A percentile compares a stretch with the other conserved stretches of the same genome.
phyloP scores from a whole-genome alignment of 2,888 invertebrate species.

The Prenolepis imparis region DNA sequence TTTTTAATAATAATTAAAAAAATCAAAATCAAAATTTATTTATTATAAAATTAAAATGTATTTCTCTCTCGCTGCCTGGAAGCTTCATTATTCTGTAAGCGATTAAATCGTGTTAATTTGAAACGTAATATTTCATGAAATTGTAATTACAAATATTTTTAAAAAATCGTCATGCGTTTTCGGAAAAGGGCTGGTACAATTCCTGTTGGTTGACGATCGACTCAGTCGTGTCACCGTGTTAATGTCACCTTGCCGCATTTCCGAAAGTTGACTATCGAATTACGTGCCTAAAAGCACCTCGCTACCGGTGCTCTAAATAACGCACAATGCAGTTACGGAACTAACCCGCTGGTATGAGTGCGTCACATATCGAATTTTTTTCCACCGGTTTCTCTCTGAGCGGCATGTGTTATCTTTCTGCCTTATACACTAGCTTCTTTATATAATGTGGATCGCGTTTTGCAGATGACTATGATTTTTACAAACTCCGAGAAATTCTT shows the following conservation, averaged over 20 bases:
- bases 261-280: constrained; percentile 79
- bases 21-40: constrained; percentile 2
- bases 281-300: constrained; percentile 79
- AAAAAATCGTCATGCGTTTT: constrained; percentile 1
- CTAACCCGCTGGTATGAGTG: constrained; percentile 71
- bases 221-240: constrained; percentile 51
- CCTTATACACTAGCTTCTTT: constrained; percentile 12
- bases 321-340: constrained; percentile 77
- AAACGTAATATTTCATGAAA: not conserved
- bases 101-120: not conserved
- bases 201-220: constrained; percentile 31
- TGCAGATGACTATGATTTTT: not conserved
- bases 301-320: constrained; percentile 76
- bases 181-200: not conserved
- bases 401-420: constrained; percentile 34
- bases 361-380: constrained; percentile 67
- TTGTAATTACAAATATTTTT: not conserved
- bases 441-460: constrained; percentile 12
- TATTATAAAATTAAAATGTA: too few species aligned
- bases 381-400: constrained; percentile 48
- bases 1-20: not conserved
- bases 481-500: not conserved
- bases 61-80: not conserved
- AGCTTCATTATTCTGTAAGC: too few species aligned
- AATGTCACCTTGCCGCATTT: constrained; percentile 73